Conservation (phyloP, 1,140 invertebrate species). For the Teleogryllus occipitalis region DNA sequence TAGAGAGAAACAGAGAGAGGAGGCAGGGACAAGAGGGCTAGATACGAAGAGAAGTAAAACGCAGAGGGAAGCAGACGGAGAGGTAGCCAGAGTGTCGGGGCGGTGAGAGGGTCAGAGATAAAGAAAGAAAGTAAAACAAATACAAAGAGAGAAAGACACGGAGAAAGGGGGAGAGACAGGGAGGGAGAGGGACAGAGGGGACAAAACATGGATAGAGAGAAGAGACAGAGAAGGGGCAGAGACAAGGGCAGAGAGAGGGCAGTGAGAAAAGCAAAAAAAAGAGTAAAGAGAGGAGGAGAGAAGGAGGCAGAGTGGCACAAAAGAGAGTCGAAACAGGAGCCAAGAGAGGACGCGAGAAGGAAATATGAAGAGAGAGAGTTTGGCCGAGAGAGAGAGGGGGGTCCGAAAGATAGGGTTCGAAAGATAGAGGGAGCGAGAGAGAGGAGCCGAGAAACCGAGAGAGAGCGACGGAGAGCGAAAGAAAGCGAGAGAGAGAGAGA, state of each 20-base stretch:
- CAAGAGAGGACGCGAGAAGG: not conserved
- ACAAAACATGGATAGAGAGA: not conserved
- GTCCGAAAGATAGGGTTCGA: no score
- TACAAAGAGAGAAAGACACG: not conserved
- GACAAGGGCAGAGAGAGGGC: not conserved
- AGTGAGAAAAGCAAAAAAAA: not conserved
- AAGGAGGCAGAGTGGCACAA: not conserved
- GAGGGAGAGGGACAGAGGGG: not conserved
- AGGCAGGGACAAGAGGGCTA: not conserved
- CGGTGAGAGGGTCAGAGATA: not conserved
- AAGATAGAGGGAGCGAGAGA: no score
- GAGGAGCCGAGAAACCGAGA: no score
- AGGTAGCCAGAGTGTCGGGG: no score
- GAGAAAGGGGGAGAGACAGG: not conserved
- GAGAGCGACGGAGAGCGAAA: no score
- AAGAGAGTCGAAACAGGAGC: not conserved
- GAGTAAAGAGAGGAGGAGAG: not conserved
- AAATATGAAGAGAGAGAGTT: not conserved
- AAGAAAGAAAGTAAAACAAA: not conserved
- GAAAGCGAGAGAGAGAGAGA: not conserved
- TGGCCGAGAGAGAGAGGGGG: not conserved
- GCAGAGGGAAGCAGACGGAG: not conserved
- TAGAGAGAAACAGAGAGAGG: not conserved
- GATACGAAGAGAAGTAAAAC: not conserved
- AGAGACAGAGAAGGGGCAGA: no score